Evolutionary conservation across 2,888 invertebrate species (phyloP), one percentile per base, ranked within the genome.

Genomic region (Amblyjoppa fuscipennis): DNA sequence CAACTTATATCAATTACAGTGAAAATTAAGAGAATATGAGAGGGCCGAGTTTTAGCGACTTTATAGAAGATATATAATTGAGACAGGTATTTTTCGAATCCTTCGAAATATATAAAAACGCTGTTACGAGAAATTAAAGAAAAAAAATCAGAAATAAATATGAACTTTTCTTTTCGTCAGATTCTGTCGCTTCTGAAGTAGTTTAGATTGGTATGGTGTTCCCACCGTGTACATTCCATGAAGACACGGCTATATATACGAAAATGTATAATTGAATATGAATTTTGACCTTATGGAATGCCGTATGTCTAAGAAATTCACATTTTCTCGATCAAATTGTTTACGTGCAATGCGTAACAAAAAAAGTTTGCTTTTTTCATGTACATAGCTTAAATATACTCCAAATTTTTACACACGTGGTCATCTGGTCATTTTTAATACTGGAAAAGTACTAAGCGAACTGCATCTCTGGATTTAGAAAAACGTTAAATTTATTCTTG

Each of bases 201-300:
- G 64, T 31, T 64, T n/a, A 31, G n/a, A 34, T 64, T n/a, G 16
- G 64, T 64, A 34, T 31, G 82, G 64, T 82, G 79, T 79, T 75
- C 74, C 84, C 85, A 73, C 81, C 51, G 77, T 81, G 74, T 79
- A 78, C 81, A 77, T 85, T 84, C 9, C 61, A 6, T 31, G 64
- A 34, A 16, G 31, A 64, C 34, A 16, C 64, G 64, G 13, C 6
- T 64, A 31, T 64, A 64, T 34, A 64, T 64, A 31, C 31, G 6
- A 64, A 64, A 13, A 34, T 64, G 34, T 64, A 64, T 64, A 64
- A 25, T 59, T 28, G 13, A 64, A 28, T 64, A 64, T 34, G 64
- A 64, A 31, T 64, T 34, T 64, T 64, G 64, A 64, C 64, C 64
- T 64, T 64, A 64, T n/a, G 16, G 64, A 64, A 34, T 64, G 64